Evolutionary conservation across 2,113 vertebrate species (phyloP).

Genomic region (Carlito syrichta): DNA sequence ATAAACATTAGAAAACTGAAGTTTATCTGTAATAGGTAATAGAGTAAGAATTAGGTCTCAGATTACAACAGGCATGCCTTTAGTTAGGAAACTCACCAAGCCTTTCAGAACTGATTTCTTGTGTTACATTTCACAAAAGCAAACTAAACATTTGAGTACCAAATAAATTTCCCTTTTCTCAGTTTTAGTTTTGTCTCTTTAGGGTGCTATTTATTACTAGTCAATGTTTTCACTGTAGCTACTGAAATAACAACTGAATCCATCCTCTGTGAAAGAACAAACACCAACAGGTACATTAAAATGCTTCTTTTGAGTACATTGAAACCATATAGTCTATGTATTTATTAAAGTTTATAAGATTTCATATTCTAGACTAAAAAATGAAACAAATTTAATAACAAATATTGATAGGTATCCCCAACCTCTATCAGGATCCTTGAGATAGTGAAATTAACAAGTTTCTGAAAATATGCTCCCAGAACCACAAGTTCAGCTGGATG

Average conservation of each 20-base stretch:
- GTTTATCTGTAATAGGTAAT: not conserved
- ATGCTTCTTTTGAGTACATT: not conserved
- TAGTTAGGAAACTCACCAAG: not conserved
- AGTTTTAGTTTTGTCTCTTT: not conserved
- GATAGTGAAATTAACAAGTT: not conserved
- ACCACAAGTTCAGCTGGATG: not conserved
- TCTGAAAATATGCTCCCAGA: not conserved
- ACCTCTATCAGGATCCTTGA: not conserved
- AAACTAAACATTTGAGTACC: not conserved
- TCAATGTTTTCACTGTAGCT: not conserved
- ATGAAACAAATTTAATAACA: not conserved
- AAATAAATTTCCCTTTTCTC: not conserved
- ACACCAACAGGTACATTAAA: not conserved
- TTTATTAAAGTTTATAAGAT: not conserved
- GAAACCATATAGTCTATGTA: not conserved
- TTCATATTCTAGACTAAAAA: no score
- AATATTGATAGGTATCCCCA: not conserved
- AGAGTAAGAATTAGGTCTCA: not conserved
- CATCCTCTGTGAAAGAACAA: not conserved
- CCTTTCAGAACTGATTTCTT: no score
- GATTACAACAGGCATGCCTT: not conserved
- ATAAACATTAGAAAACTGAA: not conserved
- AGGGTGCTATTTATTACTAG: not conserved
- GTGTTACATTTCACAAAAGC: no score
- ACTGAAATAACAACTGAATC: not conserved